phyloP scores from a whole-genome alignment of 2,888 invertebrate genomes.

The Carabus problematicus region DNA sequence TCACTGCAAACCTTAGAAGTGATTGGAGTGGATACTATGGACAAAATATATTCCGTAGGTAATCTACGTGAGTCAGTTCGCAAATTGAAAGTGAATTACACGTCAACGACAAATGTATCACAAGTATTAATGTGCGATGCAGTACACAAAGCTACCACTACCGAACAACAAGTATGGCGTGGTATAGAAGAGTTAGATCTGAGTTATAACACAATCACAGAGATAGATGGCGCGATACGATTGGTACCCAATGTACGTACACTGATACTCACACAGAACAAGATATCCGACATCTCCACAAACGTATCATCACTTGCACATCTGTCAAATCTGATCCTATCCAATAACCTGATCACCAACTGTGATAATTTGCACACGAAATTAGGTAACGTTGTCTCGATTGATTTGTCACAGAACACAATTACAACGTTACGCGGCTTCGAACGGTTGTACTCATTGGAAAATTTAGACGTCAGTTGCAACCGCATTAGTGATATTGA shows the following conservation, averaged over 20 bases:
- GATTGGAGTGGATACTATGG: slow-evolving; percentile 68
- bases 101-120: slow-evolving; percentile 72
- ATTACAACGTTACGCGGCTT: slow-evolving; percentile 76
- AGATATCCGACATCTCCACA: slow-evolving; percentile 70
- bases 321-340: slow-evolving; percentile 77
- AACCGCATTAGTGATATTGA: slow-evolving; percentile 83
- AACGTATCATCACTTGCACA: slow-evolving; percentile 82
- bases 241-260: slow-evolving; percentile 75
- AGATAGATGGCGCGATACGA: slow-evolving; percentile 82
- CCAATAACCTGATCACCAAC: slow-evolving; percentile 76
- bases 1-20: slow-evolving; percentile 74
- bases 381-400: slow-evolving; percentile 85
- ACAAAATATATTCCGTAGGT: slow-evolving; percentile 69
- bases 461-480: slow-evolving; percentile 84
- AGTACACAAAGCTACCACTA: slow-evolving; percentile 70
- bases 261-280: slow-evolving; percentile 80
- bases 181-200: slow-evolving; percentile 76
- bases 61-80: slow-evolving; percentile 69
- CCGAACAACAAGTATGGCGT: slow-evolving; percentile 66
- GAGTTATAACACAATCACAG: slow-evolving; percentile 77
- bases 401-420: slow-evolving; percentile 86
- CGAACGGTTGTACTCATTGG: slow-evolving; percentile 84
- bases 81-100: slow-evolving; percentile 70
- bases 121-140: slow-evolving; percentile 87
- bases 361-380: slow-evolving; percentile 83